A percentile compares a stretch with the other conserved stretches of the same genome.
These are phyloP conservation scores for Ypsolopha sequella DNA, from an alignment of 2,888 invertebrate genomes.

Conservation along the genomic window DNA sequence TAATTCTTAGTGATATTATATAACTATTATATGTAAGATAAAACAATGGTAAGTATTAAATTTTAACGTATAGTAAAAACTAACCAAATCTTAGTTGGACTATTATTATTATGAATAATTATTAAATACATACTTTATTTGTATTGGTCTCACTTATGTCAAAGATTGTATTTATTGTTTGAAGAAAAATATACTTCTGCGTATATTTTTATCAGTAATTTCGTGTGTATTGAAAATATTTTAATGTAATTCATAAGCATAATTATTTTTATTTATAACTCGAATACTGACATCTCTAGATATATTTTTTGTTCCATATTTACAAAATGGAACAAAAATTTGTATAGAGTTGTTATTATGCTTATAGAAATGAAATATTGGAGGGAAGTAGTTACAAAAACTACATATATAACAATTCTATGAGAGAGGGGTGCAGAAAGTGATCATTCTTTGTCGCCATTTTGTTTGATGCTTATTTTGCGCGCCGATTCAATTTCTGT, in stretches of 20 bases:
- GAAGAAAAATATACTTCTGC: neutral
- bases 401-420: too few relatives aligned
- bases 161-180: constrained; percentile 49
- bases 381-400: too few relatives aligned
- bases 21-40: constrained; percentile 34
- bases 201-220: neutral
- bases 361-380: neutral
- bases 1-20: constrained; percentile 51
- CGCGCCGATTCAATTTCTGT: too few relatives aligned
- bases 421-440: too few relatives aligned
- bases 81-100: constrained; percentile 59
- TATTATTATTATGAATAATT: constrained; percentile 22
- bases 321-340: neutral
- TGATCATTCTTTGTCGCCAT: too few relatives aligned
- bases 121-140: constrained; percentile 21
- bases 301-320: neutral
- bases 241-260: neutral
- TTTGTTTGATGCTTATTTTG: too few relatives aligned
- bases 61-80: constrained; percentile 23
- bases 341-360: neutral
- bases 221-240: neutral
- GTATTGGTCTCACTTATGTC: constrained; percentile 65
- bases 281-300: neutral
- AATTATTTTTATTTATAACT: neutral
- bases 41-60: constrained; percentile 36